A percentile compares a stretch with the other conserved stretches of the same genome.
phyloP scores from a whole-genome alignment of 2,888 invertebrate genomes.

The Synanthedon vespiformis region DNA sequence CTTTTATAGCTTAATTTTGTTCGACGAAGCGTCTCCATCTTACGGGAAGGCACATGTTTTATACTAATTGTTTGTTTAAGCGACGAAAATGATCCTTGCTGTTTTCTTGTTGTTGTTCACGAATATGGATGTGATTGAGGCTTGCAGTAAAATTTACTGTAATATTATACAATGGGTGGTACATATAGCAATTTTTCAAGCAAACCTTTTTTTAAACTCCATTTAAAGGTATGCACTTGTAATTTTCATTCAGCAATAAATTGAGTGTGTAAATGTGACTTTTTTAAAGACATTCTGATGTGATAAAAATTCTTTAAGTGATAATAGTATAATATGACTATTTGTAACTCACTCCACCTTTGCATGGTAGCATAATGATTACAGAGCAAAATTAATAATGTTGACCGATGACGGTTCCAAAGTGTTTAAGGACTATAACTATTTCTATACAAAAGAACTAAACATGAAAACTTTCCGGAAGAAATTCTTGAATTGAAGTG shows the following conservation, averaged over 20 bases:
- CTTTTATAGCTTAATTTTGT: constrained; percentile 52
- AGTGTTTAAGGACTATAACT: no score
- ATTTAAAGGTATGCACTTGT: constrained; percentile 7
- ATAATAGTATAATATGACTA: no score
- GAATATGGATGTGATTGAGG: constrained; percentile 18
- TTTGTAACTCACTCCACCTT: no score
- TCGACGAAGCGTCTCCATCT: constrained; percentile 19
- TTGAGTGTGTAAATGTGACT: no score
- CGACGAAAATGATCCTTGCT: constrained; percentile 18
- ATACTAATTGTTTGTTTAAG: constrained; percentile 28
- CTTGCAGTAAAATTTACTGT: neutral
- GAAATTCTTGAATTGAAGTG: no score
- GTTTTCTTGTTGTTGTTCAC: constrained; percentile 17
- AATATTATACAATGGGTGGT: neutral
- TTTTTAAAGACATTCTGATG: no score
- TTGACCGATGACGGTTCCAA: no score
- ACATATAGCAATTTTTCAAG: neutral
- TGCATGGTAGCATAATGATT: no score
- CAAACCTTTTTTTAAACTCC: constrained; percentile 11
- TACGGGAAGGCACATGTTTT: constrained; percentile 13
- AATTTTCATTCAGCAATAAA: neutral
- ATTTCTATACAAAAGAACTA: no score
- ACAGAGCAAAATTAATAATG: no score
- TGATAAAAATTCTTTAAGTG: no score
- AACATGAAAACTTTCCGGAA: no score